Evolutionary conservation across 2,797 vertebrate species (phyloP).

Genomic region (Crax fasciolata): DNA sequence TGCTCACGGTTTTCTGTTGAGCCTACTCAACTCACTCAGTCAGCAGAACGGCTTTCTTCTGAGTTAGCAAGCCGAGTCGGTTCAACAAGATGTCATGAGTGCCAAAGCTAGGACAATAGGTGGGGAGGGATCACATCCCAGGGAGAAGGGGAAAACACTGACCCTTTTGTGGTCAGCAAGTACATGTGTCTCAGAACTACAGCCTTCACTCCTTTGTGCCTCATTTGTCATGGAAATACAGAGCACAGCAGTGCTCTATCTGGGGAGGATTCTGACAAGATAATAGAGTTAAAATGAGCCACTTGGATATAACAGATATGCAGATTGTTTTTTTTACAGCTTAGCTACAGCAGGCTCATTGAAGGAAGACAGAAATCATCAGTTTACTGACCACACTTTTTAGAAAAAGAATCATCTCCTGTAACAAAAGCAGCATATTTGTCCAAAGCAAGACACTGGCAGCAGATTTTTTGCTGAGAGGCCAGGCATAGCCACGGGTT

Average conservation of each 20-base stretch:
- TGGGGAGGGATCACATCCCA: rapidly evolving
- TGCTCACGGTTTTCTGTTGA: neutral
- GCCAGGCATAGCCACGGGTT: neutral
- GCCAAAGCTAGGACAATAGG: neutral
- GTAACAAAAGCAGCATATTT: neutral
- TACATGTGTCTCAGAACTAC: neutral
- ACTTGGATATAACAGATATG: rapidly evolving
- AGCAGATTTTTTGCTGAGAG: neutral
- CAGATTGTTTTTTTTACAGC: neutral
- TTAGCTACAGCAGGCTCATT: neutral
- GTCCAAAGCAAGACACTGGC: neutral
- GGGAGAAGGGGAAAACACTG: neutral
- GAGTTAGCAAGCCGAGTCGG: neutral
- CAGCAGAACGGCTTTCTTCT: neutral
- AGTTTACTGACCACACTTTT: neutral
- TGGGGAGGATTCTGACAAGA: neutral
- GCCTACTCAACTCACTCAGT: neutral
- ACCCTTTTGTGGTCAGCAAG: neutral
- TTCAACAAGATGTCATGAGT: neutral
- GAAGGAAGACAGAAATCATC: neutral
- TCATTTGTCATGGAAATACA: neutral
- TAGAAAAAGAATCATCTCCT: neutral
- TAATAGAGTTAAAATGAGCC: neutral
- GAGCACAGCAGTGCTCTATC: neutral
- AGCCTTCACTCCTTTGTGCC: neutral